These are phyloP conservation scores for Rostratula benghalensis DNA, from an alignment of 2,113 vertebrate species.

Conservation along the genomic window DNA sequence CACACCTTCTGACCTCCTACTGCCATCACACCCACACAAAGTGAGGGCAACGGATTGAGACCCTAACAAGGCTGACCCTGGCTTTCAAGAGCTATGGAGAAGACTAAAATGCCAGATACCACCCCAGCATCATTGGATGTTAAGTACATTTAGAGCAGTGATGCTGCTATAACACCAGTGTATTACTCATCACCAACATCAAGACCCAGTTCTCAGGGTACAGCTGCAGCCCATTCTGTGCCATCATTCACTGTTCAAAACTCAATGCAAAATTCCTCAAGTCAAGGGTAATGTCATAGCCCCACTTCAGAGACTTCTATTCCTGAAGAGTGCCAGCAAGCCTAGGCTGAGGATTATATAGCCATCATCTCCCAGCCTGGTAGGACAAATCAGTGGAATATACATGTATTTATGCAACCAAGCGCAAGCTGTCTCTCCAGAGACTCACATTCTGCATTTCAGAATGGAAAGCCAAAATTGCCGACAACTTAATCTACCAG, in stretches of 20 bases:
- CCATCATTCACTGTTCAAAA: not conserved
- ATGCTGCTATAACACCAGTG: not conserved
- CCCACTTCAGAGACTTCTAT: not conserved
- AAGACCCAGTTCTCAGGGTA: not conserved
- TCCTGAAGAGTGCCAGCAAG: not conserved
- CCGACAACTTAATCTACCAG: not conserved
- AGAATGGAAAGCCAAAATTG: not conserved
- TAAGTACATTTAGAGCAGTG: not conserved
- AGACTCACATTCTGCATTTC: not conserved
- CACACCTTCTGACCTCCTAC: not conserved
- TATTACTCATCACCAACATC: not conserved
- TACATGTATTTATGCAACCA: not conserved
- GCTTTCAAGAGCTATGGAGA: not conserved
- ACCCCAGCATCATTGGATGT: not conserved
- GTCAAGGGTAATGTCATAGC: not conserved
- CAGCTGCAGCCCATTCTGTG: rapidly evolving
- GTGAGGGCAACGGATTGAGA: not conserved
- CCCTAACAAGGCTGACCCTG: not conserved
- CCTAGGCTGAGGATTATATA: not conserved
- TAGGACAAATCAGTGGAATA: not conserved
- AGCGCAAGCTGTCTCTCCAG: not conserved
- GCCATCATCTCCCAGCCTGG: not conserved
- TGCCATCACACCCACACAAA: not conserved
- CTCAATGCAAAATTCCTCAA: not conserved
- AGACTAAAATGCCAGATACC: not conserved